Evolutionary conservation across 2,113 vertebrate species (phyloP).

Genomic region (Naja naja): DNA sequence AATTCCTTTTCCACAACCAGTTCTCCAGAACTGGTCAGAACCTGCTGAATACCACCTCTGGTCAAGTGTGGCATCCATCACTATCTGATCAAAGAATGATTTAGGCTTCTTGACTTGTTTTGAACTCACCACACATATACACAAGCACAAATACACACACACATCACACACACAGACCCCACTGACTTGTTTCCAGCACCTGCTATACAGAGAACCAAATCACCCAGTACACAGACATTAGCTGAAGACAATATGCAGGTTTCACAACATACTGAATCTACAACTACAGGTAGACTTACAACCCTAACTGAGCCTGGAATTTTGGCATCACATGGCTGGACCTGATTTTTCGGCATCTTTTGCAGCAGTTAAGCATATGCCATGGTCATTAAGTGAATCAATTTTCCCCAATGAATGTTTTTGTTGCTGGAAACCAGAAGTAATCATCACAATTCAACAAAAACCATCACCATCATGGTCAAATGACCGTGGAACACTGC

Average conservation of each 20-base stretch:
- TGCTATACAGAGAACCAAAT: not conserved
- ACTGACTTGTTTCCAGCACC: not conserved
- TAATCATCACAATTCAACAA: not conserved
- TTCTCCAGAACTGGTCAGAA: too few relatives aligned
- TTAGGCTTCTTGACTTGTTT: not conserved
- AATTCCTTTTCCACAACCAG: too few relatives aligned
- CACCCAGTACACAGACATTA: not conserved
- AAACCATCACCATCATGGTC: not conserved
- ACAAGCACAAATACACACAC: not conserved
- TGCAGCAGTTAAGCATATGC: not conserved
- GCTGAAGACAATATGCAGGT: not conserved
- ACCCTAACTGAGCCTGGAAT: not conserved
- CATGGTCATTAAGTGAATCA: not conserved
- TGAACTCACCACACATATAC: not conserved
- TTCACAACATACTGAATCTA: not conserved
- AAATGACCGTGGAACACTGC: not conserved
- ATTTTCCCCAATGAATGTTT: not conserved
- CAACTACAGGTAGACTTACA: not conserved
- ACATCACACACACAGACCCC: not conserved
- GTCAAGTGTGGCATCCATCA: not conserved
- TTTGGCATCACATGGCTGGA: not conserved
- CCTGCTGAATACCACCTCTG: too few relatives aligned
- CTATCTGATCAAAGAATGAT: not conserved
- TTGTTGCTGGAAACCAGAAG: not conserved
- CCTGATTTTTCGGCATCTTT: not conserved